Percentiles rank a stretch among this genome's conserved stretches.
phyloP scores from a whole-genome alignment of 1,140 invertebrate species.

The Eciton burchellii region DNA sequence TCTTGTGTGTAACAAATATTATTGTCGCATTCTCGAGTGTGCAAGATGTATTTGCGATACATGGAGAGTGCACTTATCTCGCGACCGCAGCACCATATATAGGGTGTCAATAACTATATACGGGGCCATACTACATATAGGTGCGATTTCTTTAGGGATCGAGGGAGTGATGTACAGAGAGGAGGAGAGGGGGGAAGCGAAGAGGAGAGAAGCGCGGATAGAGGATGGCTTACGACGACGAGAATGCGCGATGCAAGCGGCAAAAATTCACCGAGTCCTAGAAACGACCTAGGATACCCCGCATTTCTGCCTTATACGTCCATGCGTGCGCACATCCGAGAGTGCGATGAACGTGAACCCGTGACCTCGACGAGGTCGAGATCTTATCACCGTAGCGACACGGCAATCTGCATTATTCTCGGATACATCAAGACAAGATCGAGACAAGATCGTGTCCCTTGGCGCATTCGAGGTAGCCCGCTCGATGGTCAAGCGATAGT shows the following conservation, averaged over 20 bases:
- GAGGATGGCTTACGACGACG: slow-evolving; percentile 42
- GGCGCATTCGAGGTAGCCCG: too few species aligned
- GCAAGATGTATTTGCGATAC: background rate
- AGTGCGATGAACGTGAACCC: slow-evolving; percentile 27
- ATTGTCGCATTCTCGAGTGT: background rate
- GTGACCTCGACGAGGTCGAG: slow-evolving; percentile 23
- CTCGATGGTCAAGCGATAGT: background rate
- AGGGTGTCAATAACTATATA: slow-evolving; percentile 67
- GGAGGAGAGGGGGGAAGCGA: too few species aligned
- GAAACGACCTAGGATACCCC: slow-evolving; percentile 58
- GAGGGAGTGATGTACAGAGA: slow-evolving; percentile 38
- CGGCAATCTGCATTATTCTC: background rate
- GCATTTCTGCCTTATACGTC: slow-evolving; percentile 65
- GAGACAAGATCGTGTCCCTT: too few species aligned
- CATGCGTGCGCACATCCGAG: background rate
- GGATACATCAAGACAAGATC: background rate
- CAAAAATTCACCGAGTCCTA: slow-evolving; percentile 68
- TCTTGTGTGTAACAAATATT: too few species aligned
- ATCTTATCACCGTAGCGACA: background rate
- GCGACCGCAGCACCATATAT: background rate
- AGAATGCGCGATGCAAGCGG: slow-evolving; percentile 59
- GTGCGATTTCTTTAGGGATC: slow-evolving; percentile 30
- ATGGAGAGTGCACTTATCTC: background rate
- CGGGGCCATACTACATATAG: slow-evolving; percentile 23
- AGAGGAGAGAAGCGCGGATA: slow-evolving; percentile 20